Evolutionary conservation across 2,113 vertebrate species (phyloP).

Genomic region (Apeltes quadracus): DNA sequence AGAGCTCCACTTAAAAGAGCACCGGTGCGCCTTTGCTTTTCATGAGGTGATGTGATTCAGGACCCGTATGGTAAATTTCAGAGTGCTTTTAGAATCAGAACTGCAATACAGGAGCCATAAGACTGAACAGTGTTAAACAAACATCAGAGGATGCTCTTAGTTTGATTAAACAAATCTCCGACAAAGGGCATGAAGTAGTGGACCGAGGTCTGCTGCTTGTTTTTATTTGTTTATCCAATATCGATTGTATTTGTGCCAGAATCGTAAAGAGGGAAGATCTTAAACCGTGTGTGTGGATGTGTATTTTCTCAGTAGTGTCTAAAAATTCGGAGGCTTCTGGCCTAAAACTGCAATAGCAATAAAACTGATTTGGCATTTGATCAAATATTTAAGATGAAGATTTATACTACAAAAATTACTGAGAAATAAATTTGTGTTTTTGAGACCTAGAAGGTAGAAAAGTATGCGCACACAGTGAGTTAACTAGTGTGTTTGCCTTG

Average conservation of each 20-base stretch:
- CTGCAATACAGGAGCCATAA: slow-evolving; percentile 53
- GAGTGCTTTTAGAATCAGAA: slow-evolving; percentile 36
- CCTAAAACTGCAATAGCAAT: slow-evolving; percentile 7
- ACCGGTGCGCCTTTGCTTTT: slow-evolving; percentile 19
- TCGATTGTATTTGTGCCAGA: slow-evolving; percentile 35
- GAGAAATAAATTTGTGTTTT: background rate
- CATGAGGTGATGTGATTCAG: slow-evolving; percentile 11
- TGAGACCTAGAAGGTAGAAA: background rate
- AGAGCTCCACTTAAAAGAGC: background rate
- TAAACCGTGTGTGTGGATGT: slow-evolving; percentile 38
- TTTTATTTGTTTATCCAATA: slow-evolving; percentile 48
- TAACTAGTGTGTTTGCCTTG: background rate
- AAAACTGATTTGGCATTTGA: background rate
- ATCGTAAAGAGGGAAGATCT: slow-evolving; percentile 19
- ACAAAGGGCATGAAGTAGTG: slow-evolving; percentile 46
- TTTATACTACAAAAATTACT: background rate
- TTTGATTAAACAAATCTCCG: slow-evolving; percentile 62
- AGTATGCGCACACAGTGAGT: no score
- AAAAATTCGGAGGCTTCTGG: slow-evolving; percentile 20
- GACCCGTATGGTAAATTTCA: slow-evolving; percentile 38
- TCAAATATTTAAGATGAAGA: slow-evolving; percentile 4
- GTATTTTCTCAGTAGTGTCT: slow-evolving; percentile 25
- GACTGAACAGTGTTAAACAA: slow-evolving; percentile 62
- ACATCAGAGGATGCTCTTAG: slow-evolving; percentile 69
- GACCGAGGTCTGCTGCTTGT: slow-evolving; percentile 16